These are phyloP conservation scores for Quadriops clusia DNA, from an alignment of 2,888 invertebrate species.

Conservation along the genomic window DNA sequence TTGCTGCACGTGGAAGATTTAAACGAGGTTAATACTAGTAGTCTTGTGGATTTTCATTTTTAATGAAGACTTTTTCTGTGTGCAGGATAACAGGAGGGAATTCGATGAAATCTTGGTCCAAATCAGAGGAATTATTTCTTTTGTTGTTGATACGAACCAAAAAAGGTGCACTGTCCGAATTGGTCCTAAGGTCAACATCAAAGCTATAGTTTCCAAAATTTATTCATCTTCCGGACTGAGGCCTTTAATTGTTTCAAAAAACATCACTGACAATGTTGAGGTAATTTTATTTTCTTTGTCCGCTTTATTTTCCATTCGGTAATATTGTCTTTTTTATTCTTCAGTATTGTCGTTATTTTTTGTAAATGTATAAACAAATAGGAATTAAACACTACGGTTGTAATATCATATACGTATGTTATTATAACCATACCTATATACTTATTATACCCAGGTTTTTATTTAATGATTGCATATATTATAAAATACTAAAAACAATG, in stretches of 20 bases:
- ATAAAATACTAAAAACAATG: too few relatives aligned
- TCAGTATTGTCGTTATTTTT: too few relatives aligned
- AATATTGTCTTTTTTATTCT: neutral
- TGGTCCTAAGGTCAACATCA: constrained; percentile 18
- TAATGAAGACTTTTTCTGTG: constrained; percentile 3
- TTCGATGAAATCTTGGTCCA: constrained; percentile 20
- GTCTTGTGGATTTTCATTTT: neutral
- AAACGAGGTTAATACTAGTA: neutral
- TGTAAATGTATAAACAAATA: too few relatives aligned
- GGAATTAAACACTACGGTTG: too few relatives aligned
- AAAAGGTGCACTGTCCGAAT: constrained; percentile 23
- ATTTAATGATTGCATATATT: too few relatives aligned
- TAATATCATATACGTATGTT: too few relatives aligned
- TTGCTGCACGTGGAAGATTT: constrained; percentile 12
- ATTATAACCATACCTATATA: too few relatives aligned
- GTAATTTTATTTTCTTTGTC: constrained; percentile 11
- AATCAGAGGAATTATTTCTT: constrained; percentile 25
- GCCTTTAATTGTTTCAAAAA: constrained; percentile 19
- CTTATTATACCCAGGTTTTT: too few relatives aligned
- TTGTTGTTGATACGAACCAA: constrained; percentile 22
- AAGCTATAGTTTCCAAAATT: constrained; percentile 19
- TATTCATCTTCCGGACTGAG: constrained; percentile 16
- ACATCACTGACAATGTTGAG: constrained; percentile 16
- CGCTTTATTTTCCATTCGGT: neutral
- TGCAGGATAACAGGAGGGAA: constrained; percentile 16